Evolutionary conservation across 2,888 invertebrate genomes (phyloP).

Genomic region (Sarcophaga carnaria): DNA sequence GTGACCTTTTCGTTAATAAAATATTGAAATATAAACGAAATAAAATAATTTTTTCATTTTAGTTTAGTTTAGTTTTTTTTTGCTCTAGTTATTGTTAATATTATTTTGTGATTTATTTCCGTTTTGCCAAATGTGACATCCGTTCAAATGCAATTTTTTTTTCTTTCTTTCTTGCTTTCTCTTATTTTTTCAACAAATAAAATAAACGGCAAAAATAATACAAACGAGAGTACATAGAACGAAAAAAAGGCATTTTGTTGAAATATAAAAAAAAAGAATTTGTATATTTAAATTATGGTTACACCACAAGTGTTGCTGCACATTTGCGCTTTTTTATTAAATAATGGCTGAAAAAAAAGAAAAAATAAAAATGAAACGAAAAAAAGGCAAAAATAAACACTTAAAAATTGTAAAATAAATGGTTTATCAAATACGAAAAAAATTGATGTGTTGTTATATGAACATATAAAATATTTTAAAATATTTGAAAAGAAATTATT

Average conservation of each 20-base stretch:
- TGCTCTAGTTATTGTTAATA: conserved; percentile 52
- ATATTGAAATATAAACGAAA: conserved; percentile 19
- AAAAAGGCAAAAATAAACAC: conserved; percentile 10
- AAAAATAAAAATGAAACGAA: background rate
- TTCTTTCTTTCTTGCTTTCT: conserved; percentile 39
- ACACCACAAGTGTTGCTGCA: conserved; percentile 58
- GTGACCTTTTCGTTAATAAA: conserved; percentile 49
- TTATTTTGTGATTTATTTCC: conserved; percentile 71
- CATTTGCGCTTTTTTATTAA: conserved; percentile 29
- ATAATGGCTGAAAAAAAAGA: conserved; percentile 11
- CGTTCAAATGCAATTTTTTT: conserved; percentile 62
- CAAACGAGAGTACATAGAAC: conserved; percentile 30
- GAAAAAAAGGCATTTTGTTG: conserved; percentile 37
- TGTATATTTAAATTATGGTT: conserved; percentile 59
- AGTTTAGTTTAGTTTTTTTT: conserved; percentile 6
- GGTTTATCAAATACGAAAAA: conserved; percentile 48
- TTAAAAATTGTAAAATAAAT: conserved; percentile 40
- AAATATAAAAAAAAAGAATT: conserved; percentile 16
- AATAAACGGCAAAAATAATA: conserved; percentile 8
- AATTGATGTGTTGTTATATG: conserved; percentile 12
- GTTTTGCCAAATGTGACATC: conserved; percentile 71
- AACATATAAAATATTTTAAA: conserved; percentile 1
- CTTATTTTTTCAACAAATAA: conserved; percentile 15
- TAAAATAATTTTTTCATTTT: background rate
- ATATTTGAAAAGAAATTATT: background rate